These are phyloP conservation scores for Taurulus bubalis DNA, from an alignment of 2,113 vertebrate genomes.

Conservation along the genomic window DNA sequence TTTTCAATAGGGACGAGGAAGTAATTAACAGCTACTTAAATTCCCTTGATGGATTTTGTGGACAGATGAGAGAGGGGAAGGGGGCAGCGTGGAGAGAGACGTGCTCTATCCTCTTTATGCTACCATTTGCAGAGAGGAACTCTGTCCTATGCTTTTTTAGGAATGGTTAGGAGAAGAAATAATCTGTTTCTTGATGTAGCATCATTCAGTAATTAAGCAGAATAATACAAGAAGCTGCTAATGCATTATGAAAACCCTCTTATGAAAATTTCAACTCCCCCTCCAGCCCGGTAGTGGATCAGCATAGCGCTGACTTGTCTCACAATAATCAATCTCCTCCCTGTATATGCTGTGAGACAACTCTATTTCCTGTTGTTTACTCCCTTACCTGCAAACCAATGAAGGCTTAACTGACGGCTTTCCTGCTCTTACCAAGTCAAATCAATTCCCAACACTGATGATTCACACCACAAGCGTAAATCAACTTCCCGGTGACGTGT, in stretches of 20 bases:
- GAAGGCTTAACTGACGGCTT: neutral
- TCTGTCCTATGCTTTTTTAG: constrained; percentile 46
- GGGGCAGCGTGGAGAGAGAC: constrained; percentile 33
- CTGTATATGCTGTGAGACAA: neutral
- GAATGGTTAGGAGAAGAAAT: constrained; percentile 22
- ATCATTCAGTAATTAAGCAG: constrained; percentile 60
- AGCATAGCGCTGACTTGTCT: constrained; percentile 8
- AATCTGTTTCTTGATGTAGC: constrained; percentile 31
- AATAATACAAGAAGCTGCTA: constrained; percentile 60
- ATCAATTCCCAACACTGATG: constrained; percentile 41
- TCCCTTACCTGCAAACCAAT: neutral
- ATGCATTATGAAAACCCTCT: constrained; percentile 67
- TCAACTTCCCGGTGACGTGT: constrained; percentile 37
- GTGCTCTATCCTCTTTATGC: constrained; percentile 53
- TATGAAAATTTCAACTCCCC: constrained; percentile 43
- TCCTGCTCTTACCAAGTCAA: constrained; percentile 28
- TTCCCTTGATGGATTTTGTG: constrained; percentile 74
- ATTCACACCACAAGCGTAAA: constrained; percentile 19
- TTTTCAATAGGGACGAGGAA: constrained; percentile 70
- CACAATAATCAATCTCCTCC: constrained; percentile 13
- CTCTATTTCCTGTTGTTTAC: constrained; percentile 21
- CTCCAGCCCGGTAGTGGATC: neutral
- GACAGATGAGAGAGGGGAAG: constrained; percentile 48
- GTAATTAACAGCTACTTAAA: constrained; percentile 82
- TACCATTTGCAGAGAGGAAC: constrained; percentile 39